Conservation (phyloP, 2,113 vertebrate genomes). For the Rhinopomastus cyanomelas region DNA sequence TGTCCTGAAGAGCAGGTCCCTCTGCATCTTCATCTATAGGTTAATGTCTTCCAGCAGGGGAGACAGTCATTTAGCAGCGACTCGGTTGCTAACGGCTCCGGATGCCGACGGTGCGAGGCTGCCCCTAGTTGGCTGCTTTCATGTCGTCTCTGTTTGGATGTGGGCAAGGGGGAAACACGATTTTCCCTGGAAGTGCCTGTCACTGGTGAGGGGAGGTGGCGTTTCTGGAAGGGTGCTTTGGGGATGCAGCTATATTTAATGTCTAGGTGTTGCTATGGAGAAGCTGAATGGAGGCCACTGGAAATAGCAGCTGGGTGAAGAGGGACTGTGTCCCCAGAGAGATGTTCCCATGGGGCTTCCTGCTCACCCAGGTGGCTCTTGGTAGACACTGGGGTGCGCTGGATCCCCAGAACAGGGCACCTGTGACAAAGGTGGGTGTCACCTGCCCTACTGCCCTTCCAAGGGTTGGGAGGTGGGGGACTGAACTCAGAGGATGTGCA, state of each 20-base stretch:
- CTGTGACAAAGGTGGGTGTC: not conserved
- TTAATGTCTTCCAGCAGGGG: not conserved
- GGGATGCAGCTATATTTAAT: not conserved
- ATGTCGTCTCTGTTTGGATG: not conserved
- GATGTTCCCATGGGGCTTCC: not conserved
- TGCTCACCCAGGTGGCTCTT: not conserved
- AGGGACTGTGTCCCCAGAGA: accelerated
- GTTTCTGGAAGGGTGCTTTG: not conserved
- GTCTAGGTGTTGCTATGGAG: conserved; percentile 25
- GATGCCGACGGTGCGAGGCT: not conserved
- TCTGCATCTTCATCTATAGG: not conserved
- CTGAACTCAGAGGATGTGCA: not conserved
- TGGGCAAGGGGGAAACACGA: not conserved
- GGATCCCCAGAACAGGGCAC: not conserved
- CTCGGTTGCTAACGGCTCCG: not conserved
- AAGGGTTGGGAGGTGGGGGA: not conserved
- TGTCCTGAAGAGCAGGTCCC: not conserved
- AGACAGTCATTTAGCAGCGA: not conserved
- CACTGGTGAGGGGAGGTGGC: not conserved
- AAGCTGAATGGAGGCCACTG: conserved; percentile 27
- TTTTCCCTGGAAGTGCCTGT: not conserved
- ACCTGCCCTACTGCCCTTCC: not conserved
- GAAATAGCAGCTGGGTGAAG: not conserved
- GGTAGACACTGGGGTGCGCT: not conserved
- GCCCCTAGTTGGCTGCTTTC: not conserved